Conservation (phyloP, 2,797 vertebrate genomes). For the Silurus aristotelis region DNA sequence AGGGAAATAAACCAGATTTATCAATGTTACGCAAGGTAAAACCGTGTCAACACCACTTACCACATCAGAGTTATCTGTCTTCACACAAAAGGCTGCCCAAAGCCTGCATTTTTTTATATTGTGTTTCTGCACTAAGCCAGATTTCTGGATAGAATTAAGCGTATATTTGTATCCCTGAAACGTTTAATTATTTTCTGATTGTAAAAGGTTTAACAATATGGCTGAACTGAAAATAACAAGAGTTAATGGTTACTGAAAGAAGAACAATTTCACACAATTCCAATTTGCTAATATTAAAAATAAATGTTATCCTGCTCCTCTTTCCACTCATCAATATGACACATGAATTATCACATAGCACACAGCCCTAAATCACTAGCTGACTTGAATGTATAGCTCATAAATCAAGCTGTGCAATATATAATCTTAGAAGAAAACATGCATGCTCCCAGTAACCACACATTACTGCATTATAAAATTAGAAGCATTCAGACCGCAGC, state of each 20-base stretch:
- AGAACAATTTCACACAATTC: background rate
- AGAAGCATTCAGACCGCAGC: background rate
- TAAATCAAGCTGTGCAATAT: background rate
- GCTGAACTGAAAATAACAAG: background rate
- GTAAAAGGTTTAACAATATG: background rate
- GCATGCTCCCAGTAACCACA: background rate
- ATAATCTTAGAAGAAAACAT: background rate
- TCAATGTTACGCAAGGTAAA: slow-evolving; percentile 22
- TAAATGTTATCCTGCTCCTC: background rate
- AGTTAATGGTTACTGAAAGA: background rate
- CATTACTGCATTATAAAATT: background rate
- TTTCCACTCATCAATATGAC: background rate
- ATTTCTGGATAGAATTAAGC: background rate
- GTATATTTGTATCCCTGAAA: background rate
- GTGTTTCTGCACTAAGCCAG: background rate
- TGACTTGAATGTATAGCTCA: background rate
- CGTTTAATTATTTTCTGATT: background rate
- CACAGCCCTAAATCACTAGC: slow-evolving; percentile 4
- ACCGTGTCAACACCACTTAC: slow-evolving; percentile 34
- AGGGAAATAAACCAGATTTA: slow-evolving; percentile 43
- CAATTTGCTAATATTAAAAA: background rate
- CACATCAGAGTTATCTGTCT: slow-evolving; percentile 3
- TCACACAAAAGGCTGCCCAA: background rate
- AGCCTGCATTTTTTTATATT: background rate
- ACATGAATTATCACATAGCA: background rate